A percentile compares a stretch with the other conserved stretches of the same genome.
Conservation (phyloP, 2,888 invertebrate species). For the Crepidodera aurea region DNA sequence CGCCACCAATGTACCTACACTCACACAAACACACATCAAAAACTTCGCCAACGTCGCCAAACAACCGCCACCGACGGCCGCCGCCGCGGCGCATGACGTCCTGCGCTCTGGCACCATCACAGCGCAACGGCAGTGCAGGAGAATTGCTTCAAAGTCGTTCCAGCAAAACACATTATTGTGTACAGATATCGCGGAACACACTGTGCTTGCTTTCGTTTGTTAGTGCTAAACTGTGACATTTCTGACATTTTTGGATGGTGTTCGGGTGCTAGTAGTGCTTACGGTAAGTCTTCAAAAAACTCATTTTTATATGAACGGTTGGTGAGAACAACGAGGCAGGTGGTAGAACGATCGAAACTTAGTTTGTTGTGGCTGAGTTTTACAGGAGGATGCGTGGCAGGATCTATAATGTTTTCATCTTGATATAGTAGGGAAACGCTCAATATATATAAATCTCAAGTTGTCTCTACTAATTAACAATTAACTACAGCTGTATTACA, state of each 20-base stretch:
- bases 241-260: slow-evolving; percentile 8
- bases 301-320: too few relatives aligned
- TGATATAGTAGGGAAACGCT: neutral
- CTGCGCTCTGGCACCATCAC: slow-evolving; percentile 46
- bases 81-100: slow-evolving; percentile 47
- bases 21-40: slow-evolving; percentile 7
- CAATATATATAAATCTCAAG: neutral
- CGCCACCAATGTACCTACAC: slow-evolving; percentile 16
- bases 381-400: slow-evolving; percentile 2
- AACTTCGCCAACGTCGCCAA: slow-evolving; percentile 1
- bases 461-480: too few relatives aligned
- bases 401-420: neutral
- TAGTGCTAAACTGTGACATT: slow-evolving; percentile 29
- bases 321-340: neutral
- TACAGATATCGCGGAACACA: slow-evolving; percentile 45
- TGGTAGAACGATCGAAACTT: slow-evolving; percentile 18
- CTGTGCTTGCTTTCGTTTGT: slow-evolving; percentile 41
- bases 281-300: too few relatives aligned
- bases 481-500: too few relatives aligned
- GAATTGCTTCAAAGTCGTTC: slow-evolving; percentile 43
- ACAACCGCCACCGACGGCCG: neutral
- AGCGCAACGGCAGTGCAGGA: slow-evolving; percentile 56
- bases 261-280: slow-evolving; percentile 23
- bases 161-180: slow-evolving; percentile 48
- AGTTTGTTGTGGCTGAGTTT: slow-evolving; percentile 7